A percentile compares a stretch with the other conserved stretches of the same genome.
phyloP scores from a whole-genome alignment of 2,113 vertebrate species.

The Pelusios castaneus region DNA sequence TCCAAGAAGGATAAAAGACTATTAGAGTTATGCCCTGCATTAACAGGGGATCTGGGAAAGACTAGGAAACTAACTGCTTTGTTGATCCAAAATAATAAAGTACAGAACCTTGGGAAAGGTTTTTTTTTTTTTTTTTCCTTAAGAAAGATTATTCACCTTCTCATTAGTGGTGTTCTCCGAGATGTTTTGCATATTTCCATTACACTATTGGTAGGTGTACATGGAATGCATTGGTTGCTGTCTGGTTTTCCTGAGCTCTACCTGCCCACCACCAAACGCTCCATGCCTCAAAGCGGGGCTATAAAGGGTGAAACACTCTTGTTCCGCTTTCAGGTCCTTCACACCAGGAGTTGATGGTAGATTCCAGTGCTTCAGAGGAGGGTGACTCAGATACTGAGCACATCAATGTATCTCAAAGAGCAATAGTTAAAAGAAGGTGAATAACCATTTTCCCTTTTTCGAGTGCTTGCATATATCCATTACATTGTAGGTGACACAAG shows the following conservation, averaged over 20 bases:
- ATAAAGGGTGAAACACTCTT: neutral
- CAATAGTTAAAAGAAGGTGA: no score
- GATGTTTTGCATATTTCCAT: neutral
- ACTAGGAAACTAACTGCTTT: neutral
- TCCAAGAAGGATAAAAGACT: neutral
- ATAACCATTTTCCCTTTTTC: neutral
- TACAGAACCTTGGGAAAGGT: neutral
- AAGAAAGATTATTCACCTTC: neutral
- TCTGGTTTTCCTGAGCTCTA: neutral
- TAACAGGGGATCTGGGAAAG: neutral
- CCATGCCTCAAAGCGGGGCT: neutral
- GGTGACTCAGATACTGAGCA: neutral
- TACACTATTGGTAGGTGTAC: neutral
- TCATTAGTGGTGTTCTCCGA: neutral
- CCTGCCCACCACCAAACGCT: neutral
- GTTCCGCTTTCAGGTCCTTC: neutral
- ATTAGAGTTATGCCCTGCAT: neutral
- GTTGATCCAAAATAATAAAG: neutral
- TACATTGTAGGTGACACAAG: neutral
- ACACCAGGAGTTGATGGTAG: neutral
- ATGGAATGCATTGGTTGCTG: neutral
- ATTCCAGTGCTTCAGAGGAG: neutral
- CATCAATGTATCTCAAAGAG: neutral
- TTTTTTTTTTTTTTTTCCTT: neutral
- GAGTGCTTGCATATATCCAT: neutral